A percentile compares a stretch with the other conserved stretches of the same genome.
Conservation (phyloP, 30 jellyfish, hydroid and myxozoan genomes). For the Cassiopea andromeda region DNA sequence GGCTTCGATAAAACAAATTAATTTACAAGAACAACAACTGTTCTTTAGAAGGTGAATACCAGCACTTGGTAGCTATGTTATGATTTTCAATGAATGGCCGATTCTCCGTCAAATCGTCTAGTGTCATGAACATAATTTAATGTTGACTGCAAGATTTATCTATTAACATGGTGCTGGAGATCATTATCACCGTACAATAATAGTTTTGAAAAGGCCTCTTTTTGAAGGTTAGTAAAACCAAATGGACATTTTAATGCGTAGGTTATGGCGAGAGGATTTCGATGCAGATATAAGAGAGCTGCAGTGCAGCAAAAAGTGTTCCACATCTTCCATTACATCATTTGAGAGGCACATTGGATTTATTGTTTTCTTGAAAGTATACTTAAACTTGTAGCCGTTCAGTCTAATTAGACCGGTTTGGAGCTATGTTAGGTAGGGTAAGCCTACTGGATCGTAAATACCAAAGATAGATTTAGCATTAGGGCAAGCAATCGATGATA, state of each 20-base stretch:
- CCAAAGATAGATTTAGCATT: constrained; percentile 5
- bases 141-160: too few species aligned
- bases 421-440: not conserved
- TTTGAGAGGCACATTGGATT: constrained; percentile 14
- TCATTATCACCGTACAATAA: too few species aligned
- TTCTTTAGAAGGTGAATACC: too few species aligned
- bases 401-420: constrained; percentile 3
- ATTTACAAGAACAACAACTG: too few species aligned
- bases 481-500: not conserved
- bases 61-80: too few species aligned
- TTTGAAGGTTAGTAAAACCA: not conserved
- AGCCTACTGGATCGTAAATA: not conserved
- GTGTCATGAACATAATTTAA: too few species aligned
- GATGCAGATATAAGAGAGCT: not conserved
- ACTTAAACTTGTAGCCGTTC: constrained; percentile 12
- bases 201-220: too few species aligned
- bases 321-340: not conserved
- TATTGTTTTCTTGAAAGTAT: constrained; percentile 4
- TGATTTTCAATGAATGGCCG: too few species aligned
- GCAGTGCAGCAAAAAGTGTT: not conserved
- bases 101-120: too few species aligned
- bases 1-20: too few species aligned
- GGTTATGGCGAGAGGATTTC: not conserved
- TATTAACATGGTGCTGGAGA: too few species aligned
- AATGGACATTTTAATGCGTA: not conserved